Percentiles rank a stretch among this genome's conserved stretches.
These are phyloP conservation scores for Dicycla oo DNA, from an alignment of 2,888 invertebrate species.

Conservation along the genomic window DNA sequence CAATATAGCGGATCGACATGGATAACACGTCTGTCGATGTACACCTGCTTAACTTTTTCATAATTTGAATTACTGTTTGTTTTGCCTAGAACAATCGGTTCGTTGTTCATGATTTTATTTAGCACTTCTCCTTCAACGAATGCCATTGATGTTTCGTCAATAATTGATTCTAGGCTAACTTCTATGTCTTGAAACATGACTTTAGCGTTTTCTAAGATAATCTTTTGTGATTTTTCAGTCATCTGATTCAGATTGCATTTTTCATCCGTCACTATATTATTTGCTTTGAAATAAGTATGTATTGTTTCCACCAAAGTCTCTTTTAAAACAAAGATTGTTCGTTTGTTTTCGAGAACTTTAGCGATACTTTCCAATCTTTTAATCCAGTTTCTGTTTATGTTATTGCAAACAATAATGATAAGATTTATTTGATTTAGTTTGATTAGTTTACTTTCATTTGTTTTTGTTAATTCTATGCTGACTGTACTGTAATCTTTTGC, in stretches of 20 bases:
- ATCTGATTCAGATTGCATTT: constrained; percentile 37
- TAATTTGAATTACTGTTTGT: constrained; percentile 22
- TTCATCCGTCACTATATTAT: constrained; percentile 16
- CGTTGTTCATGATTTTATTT: constrained; percentile 30
- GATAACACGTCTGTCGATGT: constrained; percentile 14
- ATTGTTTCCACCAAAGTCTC: background rate
- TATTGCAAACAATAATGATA: constrained; percentile 37
- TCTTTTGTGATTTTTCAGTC: constrained; percentile 28
- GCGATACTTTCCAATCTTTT: constrained; percentile 20
- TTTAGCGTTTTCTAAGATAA: constrained; percentile 24
- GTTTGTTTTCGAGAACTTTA: constrained; percentile 8
- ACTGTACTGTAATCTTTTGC: constrained; percentile 18
- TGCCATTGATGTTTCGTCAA: constrained; percentile 14
- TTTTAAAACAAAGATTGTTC: constrained; percentile 26
- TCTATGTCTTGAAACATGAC: constrained; percentile 47
- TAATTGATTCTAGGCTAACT: constrained; percentile 14
- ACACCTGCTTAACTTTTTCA: constrained; percentile 36
- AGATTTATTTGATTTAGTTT: background rate
- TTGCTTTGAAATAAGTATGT: constrained; percentile 19
- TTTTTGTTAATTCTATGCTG: constrained; percentile 15
- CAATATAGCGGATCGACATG: too few species aligned
- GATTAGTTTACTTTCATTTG: background rate
- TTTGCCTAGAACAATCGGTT: constrained; percentile 15
- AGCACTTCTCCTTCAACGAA: constrained; percentile 41
- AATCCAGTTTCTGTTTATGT: background rate